Evolutionary conservation across 2,113 vertebrate genomes (phyloP).

Genomic region (Trachemys scripta): DNA sequence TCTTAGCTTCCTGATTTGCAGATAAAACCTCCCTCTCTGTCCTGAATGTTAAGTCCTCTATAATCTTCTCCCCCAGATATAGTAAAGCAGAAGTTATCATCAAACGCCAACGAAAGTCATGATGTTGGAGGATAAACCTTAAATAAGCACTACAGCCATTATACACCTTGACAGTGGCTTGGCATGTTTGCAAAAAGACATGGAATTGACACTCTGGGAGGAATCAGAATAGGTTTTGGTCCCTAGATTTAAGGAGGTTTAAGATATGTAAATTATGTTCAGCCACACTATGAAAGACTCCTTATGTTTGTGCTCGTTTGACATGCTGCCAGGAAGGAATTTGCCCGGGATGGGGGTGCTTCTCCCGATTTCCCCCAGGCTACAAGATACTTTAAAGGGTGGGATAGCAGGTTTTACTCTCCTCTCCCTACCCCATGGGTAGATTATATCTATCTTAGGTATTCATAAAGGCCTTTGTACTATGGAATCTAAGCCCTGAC

Average conservation of each 20-base stretch:
- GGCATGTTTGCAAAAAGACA: not conserved
- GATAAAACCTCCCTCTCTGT: slow-evolving; percentile 10
- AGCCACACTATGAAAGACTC: not conserved
- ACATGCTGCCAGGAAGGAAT: not conserved
- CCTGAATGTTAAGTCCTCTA: not conserved
- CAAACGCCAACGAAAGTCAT: not conserved
- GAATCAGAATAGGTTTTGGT: not conserved
- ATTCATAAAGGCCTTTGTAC: not conserved
- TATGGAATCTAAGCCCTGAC: not conserved
- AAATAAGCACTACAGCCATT: not conserved
- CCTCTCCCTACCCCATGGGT: not conserved
- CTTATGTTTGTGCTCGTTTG: not conserved
- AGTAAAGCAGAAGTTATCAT: not conserved
- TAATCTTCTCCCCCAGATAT: not conserved
- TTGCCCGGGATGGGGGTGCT: slow-evolving; percentile 25
- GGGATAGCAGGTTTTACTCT: not conserved
- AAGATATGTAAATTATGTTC: not conserved
- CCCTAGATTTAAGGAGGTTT: not conserved
- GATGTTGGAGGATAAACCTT: not conserved
- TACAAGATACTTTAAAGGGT: not conserved
- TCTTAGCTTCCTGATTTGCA: slow-evolving; percentile 38
- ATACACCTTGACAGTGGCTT: not conserved
- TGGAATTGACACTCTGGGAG: not conserved
- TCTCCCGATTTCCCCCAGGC: not conserved
- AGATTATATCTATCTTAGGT: not conserved